Evolutionary conservation across 2,888 invertebrate species (phyloP), one percentile per base, ranked within the genome.

Genomic region (Aphodius sticticus): DNA sequence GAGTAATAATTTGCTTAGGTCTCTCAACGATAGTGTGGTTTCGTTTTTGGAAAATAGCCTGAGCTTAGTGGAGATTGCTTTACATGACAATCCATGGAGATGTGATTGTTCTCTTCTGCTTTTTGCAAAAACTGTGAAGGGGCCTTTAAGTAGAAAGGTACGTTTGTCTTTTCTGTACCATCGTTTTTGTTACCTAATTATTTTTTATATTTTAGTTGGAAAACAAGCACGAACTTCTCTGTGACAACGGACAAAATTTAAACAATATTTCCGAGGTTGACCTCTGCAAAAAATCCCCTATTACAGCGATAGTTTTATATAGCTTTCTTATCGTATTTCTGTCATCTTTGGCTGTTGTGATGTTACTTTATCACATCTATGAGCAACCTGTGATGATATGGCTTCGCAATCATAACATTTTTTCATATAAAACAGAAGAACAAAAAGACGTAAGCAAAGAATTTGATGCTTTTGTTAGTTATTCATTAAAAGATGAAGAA

Each of bases 391-490:
- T 95, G 76, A 94, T 94, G 86, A 91, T 94, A 2, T 95, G 93
- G 93, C 86, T 94, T 14, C 94, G 88, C 86, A 91, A 93, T 0
- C 92, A 92, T 82, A 91, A 92, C 76, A 84, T 91, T 82, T 93
- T 92, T 81, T 86, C 93, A 91, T 91, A 92, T 78, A 92, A 94
- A 4, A 92, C 92, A 0, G 94, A 95, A 85, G 92, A 93, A 77
- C 94, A 94, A 82, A 86, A 94, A 37, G 95, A 95, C 87, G 92
- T 92, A 83, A 92, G 93, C 84, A 92, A 92, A 84, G 86, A 88
- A 69, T 96, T 93, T 87, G 95, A 96, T 87, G 96, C 95, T 0
- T 96, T 96, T 87, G 91, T 96, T 82, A 95, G 96, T 84, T 96
- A 93, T 79, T 94, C 96, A 5, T 94, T 95, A 86, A 92, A 92